Base-by-base conservation (phyloP, 2,797 vertebrate species). In the Dipus sagitta region DNA sequence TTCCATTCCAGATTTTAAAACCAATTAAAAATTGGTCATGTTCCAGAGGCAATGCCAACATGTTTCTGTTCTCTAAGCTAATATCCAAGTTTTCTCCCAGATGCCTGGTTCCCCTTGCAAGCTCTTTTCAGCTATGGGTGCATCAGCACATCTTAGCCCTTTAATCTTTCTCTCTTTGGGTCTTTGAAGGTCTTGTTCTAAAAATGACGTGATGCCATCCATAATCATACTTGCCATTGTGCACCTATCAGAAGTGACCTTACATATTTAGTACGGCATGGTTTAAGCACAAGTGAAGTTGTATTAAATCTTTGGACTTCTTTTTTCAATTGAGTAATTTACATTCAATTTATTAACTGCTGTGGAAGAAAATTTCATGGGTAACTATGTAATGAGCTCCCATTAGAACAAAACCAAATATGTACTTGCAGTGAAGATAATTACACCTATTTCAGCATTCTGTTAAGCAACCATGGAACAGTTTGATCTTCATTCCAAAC, bases 21-120 rank as follows among this genome's bases (percentile, higher is more conserved):
- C 81, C 93, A 94, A 96, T 95, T 96, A 96, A 93, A 96, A 94
- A 30, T 94, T 94, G 89, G 78, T 83, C 78, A 80, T 52, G 20
- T 75, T 96, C 91, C 93, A 93, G 88, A 78, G 38, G 85, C n/a
- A 93, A 90, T 94, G 86, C 79, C 88, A 78, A 75, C 6, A 7
- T 93, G 76, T 78, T 93, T 96, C 82, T 96, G 91, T 60, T 58
- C 70, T 84, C 34, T 20, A 64, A 67, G 10, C n/a, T 88, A 65
- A 93, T 95, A 91, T 82, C 81, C 17, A 58, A 72, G 70, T 76
- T 92, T 24, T 88, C 58, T 95, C 65, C 14, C 78, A 90, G 7
- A 64, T 93, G 60, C 62, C 77, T 96, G 76, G 42, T 86, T 85
- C 79, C 38, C 93, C 90, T 93, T 76, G 79, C 85, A 87, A 82